phyloP scores from a whole-genome alignment of 1,140 invertebrate genomes.

The Tyrophagus putrescentiae region DNA sequence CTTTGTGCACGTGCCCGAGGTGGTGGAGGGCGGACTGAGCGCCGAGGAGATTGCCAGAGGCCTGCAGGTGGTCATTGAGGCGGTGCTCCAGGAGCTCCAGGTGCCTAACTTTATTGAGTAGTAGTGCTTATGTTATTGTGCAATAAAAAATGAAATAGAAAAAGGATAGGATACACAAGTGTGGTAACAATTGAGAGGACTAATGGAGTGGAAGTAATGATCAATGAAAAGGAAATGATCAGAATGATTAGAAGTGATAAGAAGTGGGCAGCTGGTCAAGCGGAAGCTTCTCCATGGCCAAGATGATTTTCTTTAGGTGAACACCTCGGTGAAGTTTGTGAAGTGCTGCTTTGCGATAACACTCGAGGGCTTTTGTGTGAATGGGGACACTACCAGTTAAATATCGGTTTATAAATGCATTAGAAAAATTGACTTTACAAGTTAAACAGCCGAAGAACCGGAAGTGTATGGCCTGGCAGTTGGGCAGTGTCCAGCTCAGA shows the following conservation, averaged over 20 bases:
- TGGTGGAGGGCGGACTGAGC: background rate
- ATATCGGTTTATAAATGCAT: too few species aligned
- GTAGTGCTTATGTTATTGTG: too few species aligned
- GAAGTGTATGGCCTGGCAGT: too few species aligned
- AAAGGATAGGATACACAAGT: background rate
- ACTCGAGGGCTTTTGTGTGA: too few species aligned
- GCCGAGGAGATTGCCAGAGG: conserved; percentile 17
- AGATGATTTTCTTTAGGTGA: too few species aligned
- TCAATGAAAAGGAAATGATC: conserved; percentile 9
- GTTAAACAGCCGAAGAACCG: too few species aligned
- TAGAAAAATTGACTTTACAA: too few species aligned
- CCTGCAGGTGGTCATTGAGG: conserved; percentile 10
- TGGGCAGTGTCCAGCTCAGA: too few species aligned
- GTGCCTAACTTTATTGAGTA: background rate
- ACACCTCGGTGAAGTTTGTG: too few species aligned
- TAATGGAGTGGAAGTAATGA: background rate
- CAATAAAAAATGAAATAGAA: background rate
- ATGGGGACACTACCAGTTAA: too few species aligned
- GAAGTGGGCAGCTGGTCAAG: background rate
- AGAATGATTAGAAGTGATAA: background rate
- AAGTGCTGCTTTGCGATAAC: too few species aligned
- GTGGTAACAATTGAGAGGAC: background rate
- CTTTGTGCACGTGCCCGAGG: conserved; percentile 22
- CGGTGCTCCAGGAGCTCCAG: conserved; percentile 3
- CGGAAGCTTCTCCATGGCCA: background rate